Evolutionary conservation across 37 sponge, comb jelly and placozoan genomes (phyloP), one percentile per base, ranked within the genome.

Genomic region (Agelas oroides): DNA sequence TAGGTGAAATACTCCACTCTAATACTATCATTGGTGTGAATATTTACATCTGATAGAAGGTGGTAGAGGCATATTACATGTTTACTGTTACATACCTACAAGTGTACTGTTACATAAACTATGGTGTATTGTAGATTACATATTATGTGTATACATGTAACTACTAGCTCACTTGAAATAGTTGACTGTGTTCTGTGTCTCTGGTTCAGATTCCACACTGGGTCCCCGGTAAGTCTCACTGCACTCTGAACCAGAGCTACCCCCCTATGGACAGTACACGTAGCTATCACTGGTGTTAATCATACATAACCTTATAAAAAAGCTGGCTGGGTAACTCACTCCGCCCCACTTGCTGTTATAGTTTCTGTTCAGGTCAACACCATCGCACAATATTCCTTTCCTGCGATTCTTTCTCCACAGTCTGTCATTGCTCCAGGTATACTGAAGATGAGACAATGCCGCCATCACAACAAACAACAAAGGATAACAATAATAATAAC

Each of bases 301-400:
- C 28, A 64, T 11, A 21, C 28, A 64, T 24, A 21, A 19, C 11
- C 28, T 56, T 56, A 18, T 56, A 18, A 56, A 18, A 56, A 18
- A 56, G 58, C 15, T 8, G 8, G 46, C 39, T 19, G 14, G 28
- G 18, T 58, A 2, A 70, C 78, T 77, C 23, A 89, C 89, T 63
- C 34, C 56, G 24, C 61, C 41, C 93, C 93, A 92, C 64, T 80
- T 82, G 58, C 71, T 75, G 31, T 85, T 73, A 56, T 84, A 95
- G 83, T 95, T 95, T 27, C 95, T 79, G 71, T 95, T 95, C 53
- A 95, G 67, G 56, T 95, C 95, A 53, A 95, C 95, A 46, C 95
- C 95, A 32, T 63, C n/a, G 39, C 95, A 95, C 16, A 21, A 1
- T 13, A 70, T 38, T 0, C 80, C 80, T 23, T 34, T 13, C 35